phyloP scores from a whole-genome alignment of 1,140 invertebrate genomes.

The Drosophila nikananu region DNA sequence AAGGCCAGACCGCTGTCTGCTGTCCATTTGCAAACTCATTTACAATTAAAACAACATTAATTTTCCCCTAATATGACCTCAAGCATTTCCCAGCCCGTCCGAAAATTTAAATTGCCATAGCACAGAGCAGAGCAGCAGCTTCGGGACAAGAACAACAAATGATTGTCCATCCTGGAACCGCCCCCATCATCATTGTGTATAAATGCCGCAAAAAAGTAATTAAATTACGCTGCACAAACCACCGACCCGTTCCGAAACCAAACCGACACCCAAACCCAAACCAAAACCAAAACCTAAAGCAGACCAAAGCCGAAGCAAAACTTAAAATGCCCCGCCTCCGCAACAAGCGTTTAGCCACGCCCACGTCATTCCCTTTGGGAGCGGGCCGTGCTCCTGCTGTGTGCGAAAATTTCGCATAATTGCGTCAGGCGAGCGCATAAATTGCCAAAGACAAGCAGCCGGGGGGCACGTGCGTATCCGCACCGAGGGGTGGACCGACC shows the following conservation, averaged over 20 bases:
- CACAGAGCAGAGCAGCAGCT: slow-evolving; percentile 6
- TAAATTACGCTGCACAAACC: slow-evolving; percentile 74
- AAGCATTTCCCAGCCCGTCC: slow-evolving; percentile 58
- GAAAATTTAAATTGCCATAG: slow-evolving; percentile 68
- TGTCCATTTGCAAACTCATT: slow-evolving; percentile 71
- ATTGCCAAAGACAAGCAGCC: slow-evolving; percentile 79
- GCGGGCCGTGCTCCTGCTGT: slow-evolving; percentile 53
- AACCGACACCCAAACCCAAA: slow-evolving; percentile 31
- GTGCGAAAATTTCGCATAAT: slow-evolving; percentile 82
- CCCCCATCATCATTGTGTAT: slow-evolving; percentile 25
- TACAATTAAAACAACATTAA: slow-evolving; percentile 83
- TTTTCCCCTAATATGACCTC: slow-evolving; percentile 79
- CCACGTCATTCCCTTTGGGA: slow-evolving; percentile 25
- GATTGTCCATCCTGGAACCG: slow-evolving; percentile 46
- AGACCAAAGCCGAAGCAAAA: slow-evolving; percentile 54
- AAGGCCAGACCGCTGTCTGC: slow-evolving; percentile 8
- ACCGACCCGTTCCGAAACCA: slow-evolving; percentile 34
- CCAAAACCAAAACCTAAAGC: slow-evolving; percentile 43
- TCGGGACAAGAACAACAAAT: slow-evolving; percentile 45
- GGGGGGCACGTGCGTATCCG: slow-evolving; percentile 44
- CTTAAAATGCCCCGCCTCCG: slow-evolving; percentile 62
- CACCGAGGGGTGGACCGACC: neutral
- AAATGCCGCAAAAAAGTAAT: slow-evolving; percentile 80
- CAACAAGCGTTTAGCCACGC: slow-evolving; percentile 67
- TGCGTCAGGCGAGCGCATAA: slow-evolving; percentile 79